Evolutionary conservation across 2,113 vertebrate genomes (phyloP).

Genomic region (Myrmecobius fasciatus): DNA sequence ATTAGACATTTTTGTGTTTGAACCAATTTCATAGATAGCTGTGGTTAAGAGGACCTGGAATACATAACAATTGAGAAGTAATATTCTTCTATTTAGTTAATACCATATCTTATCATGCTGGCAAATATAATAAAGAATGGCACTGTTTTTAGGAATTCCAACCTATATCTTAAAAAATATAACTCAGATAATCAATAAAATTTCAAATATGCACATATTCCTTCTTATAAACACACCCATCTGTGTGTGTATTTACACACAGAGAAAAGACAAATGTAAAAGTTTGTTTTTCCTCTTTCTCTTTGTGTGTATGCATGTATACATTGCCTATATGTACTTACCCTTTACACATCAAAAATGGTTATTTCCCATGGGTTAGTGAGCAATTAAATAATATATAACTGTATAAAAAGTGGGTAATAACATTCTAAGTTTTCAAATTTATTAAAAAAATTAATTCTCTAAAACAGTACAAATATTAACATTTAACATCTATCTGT

Average conservation of each 20-base stretch:
- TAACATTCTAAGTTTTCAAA: not conserved
- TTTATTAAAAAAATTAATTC: not conserved
- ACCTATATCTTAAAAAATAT: too few relatives aligned
- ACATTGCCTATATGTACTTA: not conserved
- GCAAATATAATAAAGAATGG: too few relatives aligned
- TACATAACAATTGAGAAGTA: not conserved
- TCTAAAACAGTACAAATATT: not conserved
- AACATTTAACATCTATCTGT: not conserved
- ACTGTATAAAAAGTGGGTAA: not conserved
- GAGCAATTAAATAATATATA: not conserved
- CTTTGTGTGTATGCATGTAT: too few relatives aligned
- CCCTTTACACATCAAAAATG: not conserved
- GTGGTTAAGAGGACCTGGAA: not conserved
- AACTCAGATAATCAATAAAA: too few relatives aligned
- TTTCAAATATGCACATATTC: too few relatives aligned
- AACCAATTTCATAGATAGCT: not conserved
- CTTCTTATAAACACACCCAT: too few relatives aligned
- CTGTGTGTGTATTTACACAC: too few relatives aligned
- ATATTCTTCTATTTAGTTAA: not conserved
- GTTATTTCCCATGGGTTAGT: not conserved
- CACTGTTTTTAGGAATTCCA: too few relatives aligned
- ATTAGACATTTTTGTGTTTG: not conserved
- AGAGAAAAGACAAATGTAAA: too few relatives aligned
- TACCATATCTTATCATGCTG: too few relatives aligned
- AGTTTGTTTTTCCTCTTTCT: too few relatives aligned